phyloP scores from a whole-genome alignment of 2,888 invertebrate genomes.

The Neoitamus cyanurus region DNA sequence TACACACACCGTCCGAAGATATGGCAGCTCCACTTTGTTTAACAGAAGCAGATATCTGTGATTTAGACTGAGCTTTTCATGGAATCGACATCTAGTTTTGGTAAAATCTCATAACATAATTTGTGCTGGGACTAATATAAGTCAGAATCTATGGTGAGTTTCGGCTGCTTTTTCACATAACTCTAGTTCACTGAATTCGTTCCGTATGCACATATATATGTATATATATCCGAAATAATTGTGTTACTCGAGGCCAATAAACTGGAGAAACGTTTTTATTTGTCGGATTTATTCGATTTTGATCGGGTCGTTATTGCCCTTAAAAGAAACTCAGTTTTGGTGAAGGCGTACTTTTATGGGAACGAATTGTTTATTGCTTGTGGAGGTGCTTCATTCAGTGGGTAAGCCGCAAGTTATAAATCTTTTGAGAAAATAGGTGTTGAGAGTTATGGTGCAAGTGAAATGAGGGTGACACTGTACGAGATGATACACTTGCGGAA shows the following conservation, averaged over 20 bases:
- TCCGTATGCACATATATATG: not conserved
- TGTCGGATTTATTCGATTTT: not conserved
- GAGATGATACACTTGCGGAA: too few relatives aligned
- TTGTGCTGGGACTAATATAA: not conserved
- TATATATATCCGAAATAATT: not conserved
- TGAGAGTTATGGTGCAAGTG: not conserved
- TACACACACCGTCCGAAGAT: not conserved
- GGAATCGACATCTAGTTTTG: not conserved
- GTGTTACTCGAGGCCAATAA: not conserved
- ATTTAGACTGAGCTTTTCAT: not conserved
- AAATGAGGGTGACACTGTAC: not conserved
- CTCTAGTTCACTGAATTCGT: not conserved
- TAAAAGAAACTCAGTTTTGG: not conserved
- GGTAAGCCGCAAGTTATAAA: not conserved
- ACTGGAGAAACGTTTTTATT: not conserved
- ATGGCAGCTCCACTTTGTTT: not conserved
- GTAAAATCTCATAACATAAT: not conserved
- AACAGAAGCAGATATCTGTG: not conserved
- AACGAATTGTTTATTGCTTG: not conserved
- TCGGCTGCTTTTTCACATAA: not conserved
- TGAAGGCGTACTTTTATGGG: not conserved
- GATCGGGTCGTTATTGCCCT: not conserved
- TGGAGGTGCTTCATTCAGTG: not conserved
- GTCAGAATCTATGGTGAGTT: not conserved
- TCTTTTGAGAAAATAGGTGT: not conserved